A percentile compares a stretch with the other conserved stretches of the same genome.
These are phyloP conservation scores for Drosophila sp. DNA, from an alignment of 1,140 invertebrate species.

Conservation along the genomic window DNA sequence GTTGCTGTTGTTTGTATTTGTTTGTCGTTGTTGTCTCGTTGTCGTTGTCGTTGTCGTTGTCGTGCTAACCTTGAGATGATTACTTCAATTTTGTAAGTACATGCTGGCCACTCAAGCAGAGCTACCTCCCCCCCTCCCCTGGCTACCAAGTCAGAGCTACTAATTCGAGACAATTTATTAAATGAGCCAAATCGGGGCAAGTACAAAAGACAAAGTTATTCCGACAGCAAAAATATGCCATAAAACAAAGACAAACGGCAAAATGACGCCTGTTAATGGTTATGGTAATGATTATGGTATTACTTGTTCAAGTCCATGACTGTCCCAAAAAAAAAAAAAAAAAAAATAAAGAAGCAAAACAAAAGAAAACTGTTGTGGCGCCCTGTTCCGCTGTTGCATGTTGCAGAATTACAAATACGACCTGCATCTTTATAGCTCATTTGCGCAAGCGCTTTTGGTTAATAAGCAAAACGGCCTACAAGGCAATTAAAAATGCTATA, in stretches of 20 bases:
- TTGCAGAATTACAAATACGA: not conserved
- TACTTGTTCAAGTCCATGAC: conserved; percentile 4
- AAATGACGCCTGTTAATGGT: conserved; percentile 64
- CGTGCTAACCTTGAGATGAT: conserved; percentile 81
- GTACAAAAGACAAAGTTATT: conserved; percentile 33
- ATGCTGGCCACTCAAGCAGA: conserved; percentile 50
- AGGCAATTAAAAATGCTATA: conserved; percentile 75
- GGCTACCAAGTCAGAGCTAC: conserved; percentile 40
- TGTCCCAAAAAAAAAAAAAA: not conserved
- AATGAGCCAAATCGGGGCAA: conserved; percentile 74
- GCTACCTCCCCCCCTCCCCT: not conserved
- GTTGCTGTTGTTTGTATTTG: conserved; percentile 43
- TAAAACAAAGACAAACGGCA: conserved; percentile 47
- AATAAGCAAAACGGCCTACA: conserved; percentile 79
- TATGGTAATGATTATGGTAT: conserved; percentile 52
- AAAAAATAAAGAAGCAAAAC: not conserved
- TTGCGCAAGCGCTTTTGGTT: conserved; percentile 63
- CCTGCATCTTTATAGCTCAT: conserved; percentile 30
- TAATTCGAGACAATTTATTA: conserved; percentile 81
- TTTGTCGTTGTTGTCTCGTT: conserved; percentile 53
- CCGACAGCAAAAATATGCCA: conserved; percentile 47
- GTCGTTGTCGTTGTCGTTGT: conserved; percentile 44
- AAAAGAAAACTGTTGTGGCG: conserved; percentile 47
- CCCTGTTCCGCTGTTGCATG: conserved; percentile 35
- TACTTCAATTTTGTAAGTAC: conserved; percentile 74